A percentile compares a stretch with the other conserved stretches of the same genome.
phyloP scores from a whole-genome alignment of 2,113 vertebrate genomes.

The Pygoscelis antarcticus region DNA sequence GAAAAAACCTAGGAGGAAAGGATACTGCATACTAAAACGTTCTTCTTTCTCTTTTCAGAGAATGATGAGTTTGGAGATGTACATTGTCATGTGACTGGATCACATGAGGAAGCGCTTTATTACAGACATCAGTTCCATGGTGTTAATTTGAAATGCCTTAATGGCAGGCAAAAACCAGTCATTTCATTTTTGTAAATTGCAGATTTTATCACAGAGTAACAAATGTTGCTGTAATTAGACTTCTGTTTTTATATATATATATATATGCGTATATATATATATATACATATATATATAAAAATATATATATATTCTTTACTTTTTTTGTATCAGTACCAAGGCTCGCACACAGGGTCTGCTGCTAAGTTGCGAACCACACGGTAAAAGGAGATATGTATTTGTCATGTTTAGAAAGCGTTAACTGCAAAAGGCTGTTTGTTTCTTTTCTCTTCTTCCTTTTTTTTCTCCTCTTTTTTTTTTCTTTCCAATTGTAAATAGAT shows the following conservation, averaged over 20 bases:
- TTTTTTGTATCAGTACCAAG: slow-evolving; percentile 86
- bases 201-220: slow-evolving; percentile 91
- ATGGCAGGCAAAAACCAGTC: slow-evolving; percentile 91
- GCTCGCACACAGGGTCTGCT: slow-evolving; percentile 84
- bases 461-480: slow-evolving; percentile 46
- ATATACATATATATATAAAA: slow-evolving; percentile 72
- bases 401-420: slow-evolving; percentile 78
- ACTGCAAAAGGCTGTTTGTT: slow-evolving; percentile 74
- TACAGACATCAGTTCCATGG: slow-evolving; percentile 98
- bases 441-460: slow-evolving; percentile 66
- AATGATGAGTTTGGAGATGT: slow-evolving; percentile 84
- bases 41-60: neutral
- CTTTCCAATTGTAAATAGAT: slow-evolving; percentile 83
- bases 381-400: slow-evolving; percentile 78
- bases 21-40: neutral
- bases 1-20: neutral
- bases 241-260: slow-evolving; percentile 77
- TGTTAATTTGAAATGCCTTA: slow-evolving; percentile 97
- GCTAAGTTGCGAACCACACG: slow-evolving; percentile 81
- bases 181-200: slow-evolving; percentile 93
- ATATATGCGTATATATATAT: slow-evolving; percentile 33
- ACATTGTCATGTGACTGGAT: slow-evolving; percentile 85
- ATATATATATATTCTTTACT: slow-evolving; percentile 83
- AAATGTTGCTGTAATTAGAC: slow-evolving; percentile 88
- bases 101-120: neutral